Evolutionary conservation across 2,888 invertebrate genomes (phyloP), one percentile per base, ranked within the genome.

Genomic region (Caenorhabditis sulstoni): DNA sequence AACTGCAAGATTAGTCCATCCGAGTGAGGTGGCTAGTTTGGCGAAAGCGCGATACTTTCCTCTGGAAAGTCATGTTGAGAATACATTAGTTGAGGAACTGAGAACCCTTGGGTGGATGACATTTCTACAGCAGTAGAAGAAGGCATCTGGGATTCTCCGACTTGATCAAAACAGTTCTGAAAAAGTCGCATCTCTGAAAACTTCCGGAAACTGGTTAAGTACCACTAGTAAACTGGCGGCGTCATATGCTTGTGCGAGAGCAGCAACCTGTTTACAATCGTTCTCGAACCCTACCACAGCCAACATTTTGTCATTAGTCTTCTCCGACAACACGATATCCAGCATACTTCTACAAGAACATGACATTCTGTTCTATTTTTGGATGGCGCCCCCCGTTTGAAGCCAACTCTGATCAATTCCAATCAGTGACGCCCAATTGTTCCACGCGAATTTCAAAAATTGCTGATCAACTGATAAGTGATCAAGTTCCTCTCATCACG

Each of bases 1-100:
- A 0, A 82, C 70, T 14, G 80, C 82, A 0, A 82, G 45, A 50
- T 80, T 71, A 12, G 62, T 76, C 82, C 82, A 82, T 3, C 79
- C 81, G 23, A 76, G 44, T 1, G 79, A 58, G 20, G 62, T 67
- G 0, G 76, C 67, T 8, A 82, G 58, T 44, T 74, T 68, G 0
- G 81, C 78, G 29, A 82, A 73, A 0, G 80, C 82, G 37, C 80
- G 59, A 52, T 79, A 77, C 44, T 82, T 82, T 23, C 57, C 77
- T 22, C 79, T 79, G 22, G 57, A 78, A 59, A 18, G 20, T 47
- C 1, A 20, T 64, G 7, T 37, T 18, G 12, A 41, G 39, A 50
- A 49, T 50, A n/a, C 3, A 9, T 50, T 7, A 23, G 29, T 37
- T n/a, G n/a, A n/a, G n/a, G n/a, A n/a, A n/a, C n/a, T n/a, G n/a